Base-by-base conservation (phyloP, 2,113 vertebrate species). In the Semnornis frantzii region DNA sequence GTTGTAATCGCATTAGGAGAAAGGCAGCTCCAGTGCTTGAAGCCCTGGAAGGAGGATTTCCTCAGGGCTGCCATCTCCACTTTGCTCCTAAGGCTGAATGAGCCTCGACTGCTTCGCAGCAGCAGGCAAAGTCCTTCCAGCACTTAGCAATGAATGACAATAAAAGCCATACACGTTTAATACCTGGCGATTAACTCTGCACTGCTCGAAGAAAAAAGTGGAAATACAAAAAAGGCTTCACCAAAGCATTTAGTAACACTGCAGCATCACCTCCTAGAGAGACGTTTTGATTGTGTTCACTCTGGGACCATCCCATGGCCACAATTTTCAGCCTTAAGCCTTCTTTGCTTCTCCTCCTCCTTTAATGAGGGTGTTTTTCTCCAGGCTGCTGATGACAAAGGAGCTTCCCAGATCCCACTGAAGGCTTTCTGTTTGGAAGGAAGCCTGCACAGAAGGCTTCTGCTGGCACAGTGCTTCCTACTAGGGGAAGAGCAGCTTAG, bases 91-190 rank as follows among this genome's bases (percentile, higher is more conserved):
- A 24, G 73, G 76, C 64, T 76, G 86, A 58, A 33, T 1, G 70
- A 93, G 48, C 10, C 73, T 52, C 73, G 18, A 4, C 24, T 30
- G 20, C 83, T 90, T 27, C 44, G 58, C 60, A 93, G 60, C 64
- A 83, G 1, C 57, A 71, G 91, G 54, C 71, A 33, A 90, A 74
- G 73, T 72, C 77, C 81, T 94, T 84, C 28, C 33, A 89, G 85
- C 68, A 70, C 87, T 89, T 24, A 89, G 78, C 55, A 82, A 46
- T 23, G 84, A 75, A 84, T 57, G 66, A 69, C 58, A 84, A 92
- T 73, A 57, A 63, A 37, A 80, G 21, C 50, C 18, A 85, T 95
- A 81, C 94, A 96, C 93, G 94, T 92, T 95, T 93, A 65, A 94
- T 91, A 54, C 6, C 78, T 76, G 34, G n/a, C 63, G 92, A 94